Base-by-base conservation (phyloP, 1,140 invertebrate genomes). In the Laupala kohalensis region DNA sequence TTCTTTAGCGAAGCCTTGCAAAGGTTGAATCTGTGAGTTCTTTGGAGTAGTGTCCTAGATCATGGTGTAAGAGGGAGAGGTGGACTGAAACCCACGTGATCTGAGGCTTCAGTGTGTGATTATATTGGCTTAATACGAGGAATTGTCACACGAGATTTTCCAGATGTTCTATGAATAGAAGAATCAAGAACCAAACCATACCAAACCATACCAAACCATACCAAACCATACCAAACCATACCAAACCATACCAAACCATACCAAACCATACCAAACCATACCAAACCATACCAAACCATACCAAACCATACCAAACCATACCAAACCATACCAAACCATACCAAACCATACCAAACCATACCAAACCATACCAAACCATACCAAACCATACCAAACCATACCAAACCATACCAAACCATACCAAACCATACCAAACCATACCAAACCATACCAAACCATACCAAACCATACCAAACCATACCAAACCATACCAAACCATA, bases 291-390 rank as follows among this genome's bases (percentile, higher is more conserved):
- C 69, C 30, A 62, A 53, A n/a, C 69, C 30, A 70, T 70, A 72
- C 73, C 27, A 72, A 72, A 66, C 70, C 70, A 73, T 73, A 62
- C 37, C 37, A 62, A 9, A 62, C 37, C 37, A 62, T 62, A 62
- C 37, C 37, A 62, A 9, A 62, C 37, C 37, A 62, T 62, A 62
- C 37, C 37, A 62, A 9, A 62, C 37, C 37, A 62, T 62, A 62
- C 37, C 37, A 62, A 12, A 62, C 37, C 37, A 62, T 62, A 62
- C 37, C 37, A 62, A 12, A 62, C 37, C 37, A 62, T 62, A 62
- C 37, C 37, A 62, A 12, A 62, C 37, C 37, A 62, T 62, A 62
- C 37, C 37, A 62, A 12, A 62, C 37, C 37, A 62, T 62, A 62
- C 37, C 37, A 62, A 12, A 62, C 37, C 37, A 62, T 62, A 62